Conservation (phyloP, 2,797 vertebrate species). For the Calcarius lapponicus region DNA sequence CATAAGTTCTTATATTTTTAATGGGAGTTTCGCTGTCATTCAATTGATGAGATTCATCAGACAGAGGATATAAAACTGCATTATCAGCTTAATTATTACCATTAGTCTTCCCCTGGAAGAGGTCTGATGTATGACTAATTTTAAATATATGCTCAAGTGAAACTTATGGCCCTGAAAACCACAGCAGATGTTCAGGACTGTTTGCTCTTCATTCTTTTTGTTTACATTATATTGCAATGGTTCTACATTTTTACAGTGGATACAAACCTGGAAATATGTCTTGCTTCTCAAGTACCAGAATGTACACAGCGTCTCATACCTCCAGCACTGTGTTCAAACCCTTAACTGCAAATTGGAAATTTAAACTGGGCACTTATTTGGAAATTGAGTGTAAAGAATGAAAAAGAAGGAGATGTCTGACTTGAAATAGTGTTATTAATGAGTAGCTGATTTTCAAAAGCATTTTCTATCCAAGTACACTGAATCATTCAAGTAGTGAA, state of each 20-base stretch:
- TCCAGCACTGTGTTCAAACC: not conserved
- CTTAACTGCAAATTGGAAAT: not conserved
- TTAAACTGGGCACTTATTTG: not conserved
- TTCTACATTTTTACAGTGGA: not conserved
- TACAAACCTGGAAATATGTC: not conserved
- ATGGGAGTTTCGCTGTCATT: not conserved
- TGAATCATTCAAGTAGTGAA: not conserved
- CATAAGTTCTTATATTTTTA: constrained; percentile 22
- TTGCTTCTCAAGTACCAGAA: not conserved
- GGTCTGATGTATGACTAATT: not conserved
- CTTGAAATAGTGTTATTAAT: not conserved
- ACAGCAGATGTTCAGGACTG: not conserved
- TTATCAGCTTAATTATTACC: constrained; percentile 14
- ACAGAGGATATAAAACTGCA: not conserved
- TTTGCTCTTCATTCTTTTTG: not conserved
- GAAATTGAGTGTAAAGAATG: not conserved
- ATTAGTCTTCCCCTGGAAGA: not conserved
- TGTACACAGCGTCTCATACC: not conserved
- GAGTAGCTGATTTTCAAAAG: not conserved
- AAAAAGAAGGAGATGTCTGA: not conserved
- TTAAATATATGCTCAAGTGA: not conserved
- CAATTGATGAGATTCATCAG: constrained; percentile 2
- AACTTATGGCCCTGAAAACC: not conserved
- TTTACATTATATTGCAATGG: not conserved
- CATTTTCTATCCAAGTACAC: not conserved